Conservation (phyloP, 1,140 invertebrate genomes). For the Drosophila takahashii region DNA sequence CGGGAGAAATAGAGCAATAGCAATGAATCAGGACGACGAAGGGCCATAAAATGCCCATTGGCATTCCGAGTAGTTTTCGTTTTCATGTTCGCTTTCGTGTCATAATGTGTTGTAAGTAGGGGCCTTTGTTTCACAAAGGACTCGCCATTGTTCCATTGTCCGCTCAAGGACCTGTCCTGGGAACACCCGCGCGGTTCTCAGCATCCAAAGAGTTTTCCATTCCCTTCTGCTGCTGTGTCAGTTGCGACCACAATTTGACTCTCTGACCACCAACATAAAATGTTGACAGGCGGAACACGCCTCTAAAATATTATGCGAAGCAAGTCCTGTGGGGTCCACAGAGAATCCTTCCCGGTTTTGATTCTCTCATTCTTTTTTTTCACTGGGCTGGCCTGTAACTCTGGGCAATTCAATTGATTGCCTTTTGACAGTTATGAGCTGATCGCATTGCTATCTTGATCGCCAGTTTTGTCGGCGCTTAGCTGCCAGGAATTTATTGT, state of each 20-base stretch:
- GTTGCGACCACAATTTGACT: constrained; percentile 73
- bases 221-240: constrained; percentile 38
- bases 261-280: constrained; percentile 81
- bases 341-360: constrained; percentile 18
- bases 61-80: constrained; percentile 40
- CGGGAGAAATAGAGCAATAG: constrained; percentile 77
- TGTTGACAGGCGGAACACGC: constrained; percentile 83
- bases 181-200: constrained; percentile 76
- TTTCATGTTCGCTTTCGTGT: constrained; percentile 61
- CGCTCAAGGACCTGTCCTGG: constrained; percentile 67
- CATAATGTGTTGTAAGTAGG: constrained; percentile 83
- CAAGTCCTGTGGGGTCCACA: constrained; percentile 68
- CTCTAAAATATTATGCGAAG: constrained; percentile 78
- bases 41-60: constrained; percentile 62
- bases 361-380: constrained; percentile 5
- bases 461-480: constrained; percentile 19
- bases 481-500: constrained; percentile 75
- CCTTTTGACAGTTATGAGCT: constrained; percentile 78
- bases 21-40: constrained; percentile 70
- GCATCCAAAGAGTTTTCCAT: constrained; percentile 25
- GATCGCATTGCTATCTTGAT: constrained; percentile 62
- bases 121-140: constrained; percentile 70
- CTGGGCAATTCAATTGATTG: constrained; percentile 69
- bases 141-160: constrained; percentile 64
- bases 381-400: constrained; percentile 9